Evolutionary conservation across 2,888 invertebrate genomes (phyloP), one percentile per base, ranked within the genome.

Genomic region (Cyrtodaria siliqua): DNA sequence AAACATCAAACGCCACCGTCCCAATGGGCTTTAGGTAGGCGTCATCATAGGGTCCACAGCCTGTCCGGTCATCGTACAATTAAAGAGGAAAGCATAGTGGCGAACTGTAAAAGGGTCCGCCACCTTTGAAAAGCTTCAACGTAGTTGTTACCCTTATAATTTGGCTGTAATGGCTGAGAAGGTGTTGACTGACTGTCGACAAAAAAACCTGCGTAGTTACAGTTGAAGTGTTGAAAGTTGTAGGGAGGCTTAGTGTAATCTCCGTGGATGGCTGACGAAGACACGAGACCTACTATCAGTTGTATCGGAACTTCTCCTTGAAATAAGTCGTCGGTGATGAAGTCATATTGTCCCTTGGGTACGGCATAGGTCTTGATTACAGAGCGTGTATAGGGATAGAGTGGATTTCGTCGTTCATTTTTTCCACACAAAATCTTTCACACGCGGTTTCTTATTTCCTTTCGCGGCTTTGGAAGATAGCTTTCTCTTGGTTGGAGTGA

Each of bases 121-220:
- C n/a, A n/a, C 9, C 29, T 44, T 16, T 49, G 29, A 24, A 56
- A 57, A 14, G 26, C 26, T 2, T 38, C 27, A 8, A 52, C 50
- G 38, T 18, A 62, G 1, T 24, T 18, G 12, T 38, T 18, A 23
- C 20, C 42, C 55, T 38, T 56, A 56, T 72, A 66, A 42, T 72
- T 49, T 1, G 55, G 60, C 44, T 72, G 60, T 8, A 72, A 38
- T 1, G 72, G 73, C 23, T 33, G 18, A 2, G 61, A 61, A 2
- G 67, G 73, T 16, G 60, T 53, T 14, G 72, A 66, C 23, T 60
- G 53, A 3, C 72, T 52, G 9, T 66, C 59, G 8, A 68, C 63
- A 38, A 57, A 74, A 44, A 74, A 69, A n/a, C 68, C 74, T 2
- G 29, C 56, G 44, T 62, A 73, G n/a, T 50, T 73, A 24, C 73